These are phyloP conservation scores for Potamilus streckersoni DNA, from an alignment of 1,140 invertebrate genomes.

Conservation along the genomic window DNA sequence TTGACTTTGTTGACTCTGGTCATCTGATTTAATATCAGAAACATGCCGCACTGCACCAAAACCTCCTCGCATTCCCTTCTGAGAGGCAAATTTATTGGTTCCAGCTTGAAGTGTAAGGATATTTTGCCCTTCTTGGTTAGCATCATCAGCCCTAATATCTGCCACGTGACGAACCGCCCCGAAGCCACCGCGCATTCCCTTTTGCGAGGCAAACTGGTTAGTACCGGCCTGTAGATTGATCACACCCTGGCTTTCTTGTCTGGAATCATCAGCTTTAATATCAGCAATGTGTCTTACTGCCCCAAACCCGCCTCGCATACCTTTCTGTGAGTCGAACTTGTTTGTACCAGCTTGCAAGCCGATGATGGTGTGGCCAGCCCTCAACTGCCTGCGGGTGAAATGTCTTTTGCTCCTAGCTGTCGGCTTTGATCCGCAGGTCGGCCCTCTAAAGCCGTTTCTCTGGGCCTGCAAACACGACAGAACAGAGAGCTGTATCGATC, in stretches of 20 bases:
- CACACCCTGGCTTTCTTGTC: slow-evolving; percentile 79
- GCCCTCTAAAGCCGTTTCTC: slow-evolving; percentile 45
- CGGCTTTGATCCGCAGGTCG: slow-evolving; percentile 84
- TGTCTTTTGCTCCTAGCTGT: slow-evolving; percentile 88
- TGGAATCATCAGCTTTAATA: slow-evolving; percentile 51
- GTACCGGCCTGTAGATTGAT: slow-evolving; percentile 94
- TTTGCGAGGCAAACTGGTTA: slow-evolving; percentile 91
- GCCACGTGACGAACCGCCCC: slow-evolving; percentile 87
- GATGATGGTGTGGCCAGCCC: slow-evolving; percentile 89
- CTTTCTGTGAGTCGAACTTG: slow-evolving; percentile 74
- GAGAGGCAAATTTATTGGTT: slow-evolving; percentile 80
- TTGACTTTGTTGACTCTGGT: slow-evolving; percentile 72
- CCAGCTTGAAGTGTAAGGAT: slow-evolving; percentile 94
- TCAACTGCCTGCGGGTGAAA: slow-evolving; percentile 85
- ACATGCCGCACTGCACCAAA: slow-evolving; percentile 56
- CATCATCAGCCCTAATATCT: slow-evolving; percentile 57
- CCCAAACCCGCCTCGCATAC: slow-evolving; percentile 51
- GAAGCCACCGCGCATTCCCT: slow-evolving; percentile 86
- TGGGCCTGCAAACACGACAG: slow-evolving; percentile 68
- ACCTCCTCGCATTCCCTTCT: slow-evolving; percentile 74
- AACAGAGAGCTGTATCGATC: neutral
- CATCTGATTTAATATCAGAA: slow-evolving; percentile 45
- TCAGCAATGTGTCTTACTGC: slow-evolving; percentile 55
- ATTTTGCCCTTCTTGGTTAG: slow-evolving; percentile 81
- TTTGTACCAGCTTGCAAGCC: slow-evolving; percentile 81